These are phyloP conservation scores for Misgurnus mizolepis DNA, from an alignment of 2,113 vertebrate species.

Conservation along the genomic window DNA sequence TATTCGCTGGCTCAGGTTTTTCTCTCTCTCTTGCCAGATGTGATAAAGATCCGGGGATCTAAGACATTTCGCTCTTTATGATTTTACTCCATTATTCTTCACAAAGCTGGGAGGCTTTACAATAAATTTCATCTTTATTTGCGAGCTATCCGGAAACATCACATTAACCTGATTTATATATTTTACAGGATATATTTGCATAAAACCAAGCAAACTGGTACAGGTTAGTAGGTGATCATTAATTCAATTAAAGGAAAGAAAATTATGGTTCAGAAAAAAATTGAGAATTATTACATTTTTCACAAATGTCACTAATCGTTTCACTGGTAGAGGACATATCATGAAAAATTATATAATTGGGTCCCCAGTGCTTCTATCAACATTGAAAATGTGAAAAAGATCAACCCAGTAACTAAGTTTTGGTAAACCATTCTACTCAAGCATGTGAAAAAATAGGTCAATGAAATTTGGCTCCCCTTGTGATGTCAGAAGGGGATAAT, in stretches of 20 bases:
- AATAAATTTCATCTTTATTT: slow-evolving; percentile 22
- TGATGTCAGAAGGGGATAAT: too few species aligned
- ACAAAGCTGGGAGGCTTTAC: slow-evolving; percentile 6
- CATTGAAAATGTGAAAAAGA: too few species aligned
- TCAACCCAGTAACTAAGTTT: too few species aligned
- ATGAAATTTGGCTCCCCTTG: too few species aligned
- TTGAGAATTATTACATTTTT: background rate
- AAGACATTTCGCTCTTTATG: slow-evolving; percentile 2
- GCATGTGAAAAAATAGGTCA: too few species aligned
- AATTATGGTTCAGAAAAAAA: background rate
- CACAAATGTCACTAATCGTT: too few species aligned
- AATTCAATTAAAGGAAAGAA: background rate
- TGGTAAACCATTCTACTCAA: too few species aligned
- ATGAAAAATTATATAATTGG: too few species aligned
- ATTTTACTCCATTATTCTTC: background rate
- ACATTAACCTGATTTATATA: background rate
- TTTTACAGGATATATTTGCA: slow-evolving; percentile 1
- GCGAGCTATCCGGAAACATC: slow-evolving; percentile 1
- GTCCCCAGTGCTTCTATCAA: too few species aligned
- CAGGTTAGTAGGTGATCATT: background rate
- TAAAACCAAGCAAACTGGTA: background rate
- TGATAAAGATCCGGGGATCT: slow-evolving; percentile 49
- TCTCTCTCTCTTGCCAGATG: slow-evolving; percentile 44
- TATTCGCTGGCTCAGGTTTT: slow-evolving; percentile 19
- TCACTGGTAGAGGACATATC: too few species aligned